A percentile compares a stretch with the other conserved stretches of the same genome.
phyloP scores from a whole-genome alignment of 23 tunicate genomes.

The Botrylloides violaceus region DNA sequence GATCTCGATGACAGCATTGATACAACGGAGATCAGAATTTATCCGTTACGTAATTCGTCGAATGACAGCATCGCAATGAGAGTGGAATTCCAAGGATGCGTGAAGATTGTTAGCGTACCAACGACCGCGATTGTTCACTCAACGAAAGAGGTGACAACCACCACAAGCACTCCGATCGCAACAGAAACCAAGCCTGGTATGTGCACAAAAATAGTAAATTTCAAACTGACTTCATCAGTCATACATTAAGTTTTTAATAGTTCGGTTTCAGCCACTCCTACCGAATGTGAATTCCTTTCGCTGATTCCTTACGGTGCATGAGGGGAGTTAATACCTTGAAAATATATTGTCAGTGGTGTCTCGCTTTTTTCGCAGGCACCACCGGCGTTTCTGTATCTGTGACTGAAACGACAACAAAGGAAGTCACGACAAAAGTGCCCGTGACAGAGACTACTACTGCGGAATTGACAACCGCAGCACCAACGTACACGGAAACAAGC shows the following conservation, averaged over 20 bases:
- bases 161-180: constrained; percentile 3
- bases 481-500: constrained; percentile 4
- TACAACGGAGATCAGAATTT: constrained; percentile 30
- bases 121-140: constrained; percentile 34
- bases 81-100: constrained; percentile 68
- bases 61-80: constrained; percentile 34
- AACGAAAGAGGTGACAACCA: constrained; percentile 18
- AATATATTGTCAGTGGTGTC: too few species aligned
- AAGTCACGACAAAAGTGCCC: constrained; percentile 19
- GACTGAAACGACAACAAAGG: constrained; percentile 42
- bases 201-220: too few species aligned
- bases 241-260: too few species aligned
- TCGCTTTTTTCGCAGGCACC: constrained; percentile 1
- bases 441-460: constrained; percentile 18
- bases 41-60: constrained; percentile 33
- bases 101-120: constrained; percentile 15
- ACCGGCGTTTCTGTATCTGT: constrained; percentile 13
- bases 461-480: constrained; percentile 11
- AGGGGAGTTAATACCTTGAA: too few species aligned
- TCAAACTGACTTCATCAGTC: too few species aligned
- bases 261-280: too few species aligned
- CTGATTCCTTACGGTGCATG: too few species aligned
- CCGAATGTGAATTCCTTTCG: too few species aligned
- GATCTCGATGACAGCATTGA: constrained; percentile 25
- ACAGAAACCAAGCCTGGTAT: not conserved